Evolutionary conservation across 2,888 invertebrate genomes (phyloP), one percentile per base, ranked within the genome.

Genomic region (Drosophila imparisetae): DNA sequence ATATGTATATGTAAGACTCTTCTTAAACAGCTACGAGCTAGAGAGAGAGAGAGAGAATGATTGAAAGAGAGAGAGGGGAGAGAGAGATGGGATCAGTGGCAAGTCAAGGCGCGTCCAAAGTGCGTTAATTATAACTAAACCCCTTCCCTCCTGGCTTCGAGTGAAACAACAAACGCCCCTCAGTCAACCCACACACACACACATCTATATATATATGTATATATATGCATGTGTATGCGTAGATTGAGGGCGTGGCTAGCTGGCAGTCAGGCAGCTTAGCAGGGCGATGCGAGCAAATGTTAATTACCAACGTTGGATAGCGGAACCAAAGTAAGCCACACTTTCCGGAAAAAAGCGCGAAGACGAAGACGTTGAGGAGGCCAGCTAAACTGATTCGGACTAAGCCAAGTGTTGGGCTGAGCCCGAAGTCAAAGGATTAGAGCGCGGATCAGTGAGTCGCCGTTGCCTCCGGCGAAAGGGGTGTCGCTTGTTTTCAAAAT

Each of bases 401-500:
- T 78, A 82, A 84, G 84, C 60, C 59, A 74, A 67, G 68, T 70
- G 50, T 29, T 27, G 38, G 42, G 48, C 40, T 52, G 34, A 32
- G 66, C 59, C 57, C 53, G 53, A 82, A 83, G 89, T 90, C 89
- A 87, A 86, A 86, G 90, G 88, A 90, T 90, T 86, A 90, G 42
- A 58, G 64, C 62, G 63, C 50, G 74, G 78, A 83, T 83, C 70
- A 71, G 60, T 62, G 66, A 66, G 64, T 66, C 65, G 13, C 15
- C 15, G 21, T 68, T 63, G 48, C 53, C 71, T 57, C 62, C 13
- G 61, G 65, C 57, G 76, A 89, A 89, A 89, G 88, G 90, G 88
- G 88, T 90, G 88, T 87, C 81, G 75, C 87, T 77, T 88, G 88
- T 88, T 88, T 88, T 90, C 85, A 88, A 88, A 88, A 88, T 88